Base-by-base conservation (phyloP, 1,140 invertebrate species). In the Drosophila sp. region DNA sequence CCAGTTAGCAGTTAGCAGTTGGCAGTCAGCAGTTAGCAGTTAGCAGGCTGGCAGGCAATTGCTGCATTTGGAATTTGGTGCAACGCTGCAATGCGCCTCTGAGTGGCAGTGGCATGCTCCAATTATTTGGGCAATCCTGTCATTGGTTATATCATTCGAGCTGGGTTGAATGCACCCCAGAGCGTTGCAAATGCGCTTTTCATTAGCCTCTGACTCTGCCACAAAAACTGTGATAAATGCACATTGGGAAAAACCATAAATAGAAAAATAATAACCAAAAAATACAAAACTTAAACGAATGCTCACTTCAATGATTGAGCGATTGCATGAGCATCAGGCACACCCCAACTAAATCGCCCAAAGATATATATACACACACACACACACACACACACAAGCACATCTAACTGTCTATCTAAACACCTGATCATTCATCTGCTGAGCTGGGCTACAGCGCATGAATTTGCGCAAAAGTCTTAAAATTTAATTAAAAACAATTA, bases 401-500 rank as follows among this genome's bases (percentile, higher is more conserved):
- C 41, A 54, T 45, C 40, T 8, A 65, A 14, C 25, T 25, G 38
- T 11, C 32, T 58, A 43, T 53, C 53, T 7, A 48, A 43, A 27
- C 53, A 57, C n/a, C 58, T 61, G 66, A 48, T 61, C 78, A 66
- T 63, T 51, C 48, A 79, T 40, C 64, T 84, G 73, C 56, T 70
- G 36, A 46, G 50, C 40, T 64, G 54, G 70, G 7, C 7, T 2
- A 6, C n/a, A 6, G 7, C 27, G 2, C 82, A 86, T 87, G 82
- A 81, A 87, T 78, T 76, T 82, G 76, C 79, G 78, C 78, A 75
- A 86, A 78, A 58, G 50, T 76, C 59, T 77, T 76, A 69, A 89
- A 82, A 82, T 87, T 86, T 87, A 86, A 86, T 86, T 86, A 87
- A 86, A 86, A 87, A 87, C 83, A 89, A 87, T 86, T 86, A 82